These are phyloP conservation scores for Gastracanthus pulcherrimus DNA, from an alignment of 2,888 invertebrate species.

Conservation along the genomic window DNA sequence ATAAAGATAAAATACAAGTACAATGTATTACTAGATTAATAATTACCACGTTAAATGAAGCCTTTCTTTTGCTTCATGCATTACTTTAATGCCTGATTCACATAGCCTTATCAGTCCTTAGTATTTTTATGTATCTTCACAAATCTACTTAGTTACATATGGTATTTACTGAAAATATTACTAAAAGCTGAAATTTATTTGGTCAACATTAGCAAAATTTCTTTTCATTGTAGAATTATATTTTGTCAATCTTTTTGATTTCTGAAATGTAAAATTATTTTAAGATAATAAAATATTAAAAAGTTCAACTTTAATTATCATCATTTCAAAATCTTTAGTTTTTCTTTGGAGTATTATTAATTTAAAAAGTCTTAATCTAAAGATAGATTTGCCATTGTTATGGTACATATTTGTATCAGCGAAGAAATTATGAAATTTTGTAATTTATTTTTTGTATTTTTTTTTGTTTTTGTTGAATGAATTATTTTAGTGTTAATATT, in stretches of 20 bases:
- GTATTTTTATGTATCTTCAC: conserved; percentile 22
- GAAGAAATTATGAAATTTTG: neutral
- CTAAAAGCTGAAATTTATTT: conserved; percentile 29
- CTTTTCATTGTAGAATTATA: neutral
- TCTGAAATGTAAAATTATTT: neutral
- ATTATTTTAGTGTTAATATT: neutral
- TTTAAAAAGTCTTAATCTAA: neutral
- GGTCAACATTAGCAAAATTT: conserved; percentile 14
- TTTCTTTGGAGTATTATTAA: neutral
- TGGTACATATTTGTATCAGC: neutral
- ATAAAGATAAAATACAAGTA: conserved; percentile 63
- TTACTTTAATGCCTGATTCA: conserved; percentile 14
- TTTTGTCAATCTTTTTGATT: neutral
- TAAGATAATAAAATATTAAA: neutral
- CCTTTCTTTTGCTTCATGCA: neutral
- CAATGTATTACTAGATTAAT: conserved; percentile 36
- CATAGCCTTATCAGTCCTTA: conserved; percentile 46
- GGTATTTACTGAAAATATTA: conserved; percentile 8
- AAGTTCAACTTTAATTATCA: neutral
- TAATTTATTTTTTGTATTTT: neutral
- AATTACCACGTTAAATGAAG: conserved; percentile 20
- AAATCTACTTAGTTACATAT: neutral
- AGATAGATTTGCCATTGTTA: neutral
- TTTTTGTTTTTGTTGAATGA: neutral
- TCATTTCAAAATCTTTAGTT: no score